phyloP scores from a whole-genome alignment of 1,140 invertebrate species.

The Chionoecetes opilio region DNA sequence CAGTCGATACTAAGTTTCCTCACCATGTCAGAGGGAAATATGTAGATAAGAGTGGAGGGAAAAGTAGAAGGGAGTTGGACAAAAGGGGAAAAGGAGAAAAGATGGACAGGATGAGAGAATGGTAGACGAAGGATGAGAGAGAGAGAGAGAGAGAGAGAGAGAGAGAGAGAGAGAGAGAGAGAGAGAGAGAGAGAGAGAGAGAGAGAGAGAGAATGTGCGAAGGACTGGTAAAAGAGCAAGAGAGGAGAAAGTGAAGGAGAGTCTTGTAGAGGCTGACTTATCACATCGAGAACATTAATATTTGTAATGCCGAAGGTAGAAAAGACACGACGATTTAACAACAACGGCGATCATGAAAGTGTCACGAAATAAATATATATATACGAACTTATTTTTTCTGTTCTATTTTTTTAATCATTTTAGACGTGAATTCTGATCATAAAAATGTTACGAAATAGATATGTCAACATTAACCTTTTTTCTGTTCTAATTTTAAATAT shows the following conservation, averaged over 20 bases:
- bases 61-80: neutral
- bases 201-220: constrained; percentile 23
- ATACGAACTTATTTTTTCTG: no score
- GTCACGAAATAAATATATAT: neutral
- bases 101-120: neutral
- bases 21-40: neutral
- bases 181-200: constrained; percentile 52
- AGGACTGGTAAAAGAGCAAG: neutral
- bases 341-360: neutral
- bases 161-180: constrained; percentile 56
- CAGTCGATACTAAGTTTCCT: neutral
- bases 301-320: neutral
- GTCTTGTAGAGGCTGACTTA: no score
- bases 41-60: neutral
- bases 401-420: no score
- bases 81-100: neutral
- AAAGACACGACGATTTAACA: neutral
- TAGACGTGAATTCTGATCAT: no score
- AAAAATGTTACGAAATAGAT: no score
- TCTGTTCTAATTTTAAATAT: no score
- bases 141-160: neutral
- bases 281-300: no score
- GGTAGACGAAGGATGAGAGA: neutral
- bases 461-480: no score
- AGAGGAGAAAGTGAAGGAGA: neutral